Evolutionary conservation across 2,113 vertebrate species (phyloP).

Genomic region (Pseudolaguvia tuberculata): DNA sequence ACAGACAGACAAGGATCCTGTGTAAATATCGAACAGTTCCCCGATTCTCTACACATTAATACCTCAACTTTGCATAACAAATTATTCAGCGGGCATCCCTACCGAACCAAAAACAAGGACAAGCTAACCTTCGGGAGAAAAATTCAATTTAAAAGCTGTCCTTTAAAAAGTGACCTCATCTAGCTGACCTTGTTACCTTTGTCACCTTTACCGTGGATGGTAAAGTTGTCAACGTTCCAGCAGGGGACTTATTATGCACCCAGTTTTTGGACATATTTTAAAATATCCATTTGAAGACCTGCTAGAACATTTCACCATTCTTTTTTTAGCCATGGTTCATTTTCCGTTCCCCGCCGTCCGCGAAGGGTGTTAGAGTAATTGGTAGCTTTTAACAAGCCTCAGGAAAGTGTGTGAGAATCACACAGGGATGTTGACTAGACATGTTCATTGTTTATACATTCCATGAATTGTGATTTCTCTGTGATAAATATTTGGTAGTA

Average conservation of each 20-base stretch:
- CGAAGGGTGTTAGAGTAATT: constrained; percentile 11
- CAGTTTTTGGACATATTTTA: constrained; percentile 2
- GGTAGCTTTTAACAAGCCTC: constrained; percentile 8
- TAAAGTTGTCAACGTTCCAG: not conserved
- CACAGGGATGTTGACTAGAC: not conserved
- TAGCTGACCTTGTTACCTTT: not conserved
- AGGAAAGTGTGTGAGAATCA: not conserved
- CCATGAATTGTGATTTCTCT: not conserved
- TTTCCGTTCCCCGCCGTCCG: not conserved
- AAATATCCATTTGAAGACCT: constrained; percentile 8
- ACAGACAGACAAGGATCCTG: constrained; percentile 33
- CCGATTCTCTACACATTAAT: constrained; percentile 12
- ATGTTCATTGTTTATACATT: not conserved
- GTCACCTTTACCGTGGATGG: not conserved
- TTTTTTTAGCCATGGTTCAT: not conserved
- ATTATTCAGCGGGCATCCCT: constrained; percentile 5
- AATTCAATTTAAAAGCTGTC: constrained; percentile 28
- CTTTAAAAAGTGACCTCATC: constrained; percentile 12
- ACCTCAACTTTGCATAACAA: constrained; percentile 41
- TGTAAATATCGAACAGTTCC: constrained; percentile 35
- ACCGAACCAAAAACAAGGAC: constrained; percentile 5
- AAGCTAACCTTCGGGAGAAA: not conserved
- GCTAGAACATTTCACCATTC: not conserved
- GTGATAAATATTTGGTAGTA: not conserved
- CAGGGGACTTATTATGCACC: constrained; percentile 14